Conservation (phyloP, 2,888 invertebrate genomes). For the Eristalis pertinax region DNA sequence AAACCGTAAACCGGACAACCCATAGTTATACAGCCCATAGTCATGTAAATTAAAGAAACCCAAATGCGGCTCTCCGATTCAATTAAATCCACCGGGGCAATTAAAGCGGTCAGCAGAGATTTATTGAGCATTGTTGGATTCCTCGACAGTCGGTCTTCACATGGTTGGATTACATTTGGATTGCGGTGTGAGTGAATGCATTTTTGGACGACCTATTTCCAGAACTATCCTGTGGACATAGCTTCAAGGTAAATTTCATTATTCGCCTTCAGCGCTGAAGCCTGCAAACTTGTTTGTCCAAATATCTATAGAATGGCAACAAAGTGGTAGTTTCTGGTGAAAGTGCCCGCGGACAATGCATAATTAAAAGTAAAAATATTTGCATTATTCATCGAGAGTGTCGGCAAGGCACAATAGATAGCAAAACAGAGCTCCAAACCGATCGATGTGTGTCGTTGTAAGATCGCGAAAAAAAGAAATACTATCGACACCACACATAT, state of each 20-base stretch:
- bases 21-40: background rate
- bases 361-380: constrained; percentile 21
- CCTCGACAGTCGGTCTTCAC: background rate
- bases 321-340: constrained; percentile 10
- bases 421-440: background rate
- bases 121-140: constrained; percentile 22
- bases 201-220: constrained; percentile 2
- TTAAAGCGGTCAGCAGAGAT: constrained; percentile 45
- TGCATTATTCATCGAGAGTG: constrained; percentile 30
- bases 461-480: background rate
- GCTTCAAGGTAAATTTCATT: background rate
- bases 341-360: constrained; percentile 22
- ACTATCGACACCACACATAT: background rate
- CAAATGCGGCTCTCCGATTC: constrained; percentile 39
- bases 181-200: constrained; percentile 3
- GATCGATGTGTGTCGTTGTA: constrained; percentile 24
- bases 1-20: background rate
- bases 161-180: background rate
- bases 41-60: constrained; percentile 39
- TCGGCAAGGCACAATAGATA: background rate
- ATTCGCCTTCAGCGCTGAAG: background rate
- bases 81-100: constrained; percentile 43
- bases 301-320: background rate
- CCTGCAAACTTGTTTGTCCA: background rate
- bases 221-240: background rate